phyloP scores from a whole-genome alignment of 2,113 vertebrate genomes.

The Brachypteracias leptosomus region DNA sequence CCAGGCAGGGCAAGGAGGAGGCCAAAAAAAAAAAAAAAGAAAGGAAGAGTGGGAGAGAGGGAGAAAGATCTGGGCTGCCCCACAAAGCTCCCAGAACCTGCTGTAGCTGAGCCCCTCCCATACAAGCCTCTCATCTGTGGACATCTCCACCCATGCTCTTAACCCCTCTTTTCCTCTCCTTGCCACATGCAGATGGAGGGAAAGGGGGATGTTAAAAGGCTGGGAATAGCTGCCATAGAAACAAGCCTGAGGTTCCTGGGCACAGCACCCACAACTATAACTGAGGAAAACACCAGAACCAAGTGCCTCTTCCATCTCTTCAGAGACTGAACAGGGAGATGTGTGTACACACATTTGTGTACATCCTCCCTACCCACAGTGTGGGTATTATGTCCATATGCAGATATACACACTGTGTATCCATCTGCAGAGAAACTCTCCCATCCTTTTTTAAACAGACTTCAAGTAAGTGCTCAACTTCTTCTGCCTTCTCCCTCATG shows the following conservation, averaged over 20 bases:
- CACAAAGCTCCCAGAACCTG: background rate
- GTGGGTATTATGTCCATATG: background rate
- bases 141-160: background rate
- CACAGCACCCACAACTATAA: background rate
- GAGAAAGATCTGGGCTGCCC: background rate
- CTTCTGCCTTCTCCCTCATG: background rate
- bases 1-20: background rate
- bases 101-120: rapidly evolving
- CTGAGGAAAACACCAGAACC: background rate
- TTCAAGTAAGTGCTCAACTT: background rate
- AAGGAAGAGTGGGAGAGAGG: background rate
- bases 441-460: background rate
- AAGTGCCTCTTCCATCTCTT: background rate
- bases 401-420: background rate
- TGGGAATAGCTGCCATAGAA: conserved; percentile 31
- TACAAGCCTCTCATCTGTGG: background rate
- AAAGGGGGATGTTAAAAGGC: background rate
- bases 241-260: background rate
- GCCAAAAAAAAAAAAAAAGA: background rate
- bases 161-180: background rate
- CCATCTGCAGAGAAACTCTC: background rate
- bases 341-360: background rate
- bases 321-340: background rate
- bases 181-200: background rate
- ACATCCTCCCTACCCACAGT: background rate